Evolutionary conservation across 2,797 vertebrate species (phyloP).

Genomic region (Xyrichtys novacula): DNA sequence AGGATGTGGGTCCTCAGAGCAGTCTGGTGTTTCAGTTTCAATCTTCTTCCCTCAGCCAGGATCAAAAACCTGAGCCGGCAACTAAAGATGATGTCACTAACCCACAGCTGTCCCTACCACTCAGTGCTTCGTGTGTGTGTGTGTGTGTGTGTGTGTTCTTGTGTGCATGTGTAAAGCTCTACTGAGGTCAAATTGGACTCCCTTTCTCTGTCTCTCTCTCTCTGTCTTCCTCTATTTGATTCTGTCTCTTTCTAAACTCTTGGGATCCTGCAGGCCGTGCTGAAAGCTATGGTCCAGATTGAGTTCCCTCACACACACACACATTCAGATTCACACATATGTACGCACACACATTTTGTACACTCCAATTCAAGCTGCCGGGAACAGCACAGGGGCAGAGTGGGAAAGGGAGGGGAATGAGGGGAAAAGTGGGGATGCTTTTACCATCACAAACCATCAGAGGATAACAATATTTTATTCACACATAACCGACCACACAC

Average conservation of each 20-base stretch:
- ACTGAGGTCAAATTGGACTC: constrained; percentile 71
- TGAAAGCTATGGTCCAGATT: constrained; percentile 77
- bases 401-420: constrained; percentile 64
- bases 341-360: constrained; percentile 33
- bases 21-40: constrained; percentile 74
- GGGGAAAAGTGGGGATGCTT: constrained; percentile 60
- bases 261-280: constrained; percentile 58
- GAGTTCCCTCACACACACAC: constrained; percentile 58
- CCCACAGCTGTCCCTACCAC: constrained; percentile 76
- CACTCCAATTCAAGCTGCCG: constrained; percentile 60
- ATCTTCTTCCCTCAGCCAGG: constrained; percentile 63
- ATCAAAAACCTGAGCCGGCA: constrained; percentile 72
- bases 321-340: constrained; percentile 24
- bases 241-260: constrained; percentile 65
- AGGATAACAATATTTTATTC: constrained; percentile 54
- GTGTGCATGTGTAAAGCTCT: constrained; percentile 40
- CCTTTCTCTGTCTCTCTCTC: constrained; percentile 43
- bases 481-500: constrained; percentile 51
- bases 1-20: constrained; percentile 63
- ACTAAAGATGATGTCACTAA: constrained; percentile 79
- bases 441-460: constrained; percentile 73
- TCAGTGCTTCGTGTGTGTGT: constrained; percentile 50
- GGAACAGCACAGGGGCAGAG: constrained; percentile 62
- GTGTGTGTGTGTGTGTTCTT: constrained; percentile 23
- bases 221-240: constrained; percentile 56